phyloP scores from a whole-genome alignment of 2,113 vertebrate genomes.

The Eolophus roseicapilla region DNA sequence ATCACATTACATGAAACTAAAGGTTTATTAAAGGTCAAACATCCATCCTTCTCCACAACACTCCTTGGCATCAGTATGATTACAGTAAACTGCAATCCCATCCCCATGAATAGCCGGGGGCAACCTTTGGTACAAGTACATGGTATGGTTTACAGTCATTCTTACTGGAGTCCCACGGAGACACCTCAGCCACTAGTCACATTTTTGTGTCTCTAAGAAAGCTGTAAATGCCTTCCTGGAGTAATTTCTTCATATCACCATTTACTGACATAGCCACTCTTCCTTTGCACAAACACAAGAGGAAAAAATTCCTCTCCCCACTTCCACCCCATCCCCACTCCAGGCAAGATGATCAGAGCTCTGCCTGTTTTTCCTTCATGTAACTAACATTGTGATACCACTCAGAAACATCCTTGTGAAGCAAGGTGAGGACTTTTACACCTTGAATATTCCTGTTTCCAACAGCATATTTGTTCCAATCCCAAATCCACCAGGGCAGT shows the following conservation, averaged over 20 bases:
- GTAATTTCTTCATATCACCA: background rate
- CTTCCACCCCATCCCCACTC: background rate
- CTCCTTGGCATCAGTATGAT: background rate
- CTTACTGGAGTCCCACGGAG: background rate
- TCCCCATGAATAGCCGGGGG: background rate
- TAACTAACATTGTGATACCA: background rate
- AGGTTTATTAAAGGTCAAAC: background rate
- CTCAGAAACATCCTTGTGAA: background rate
- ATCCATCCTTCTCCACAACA: background rate
- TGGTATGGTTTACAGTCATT: background rate
- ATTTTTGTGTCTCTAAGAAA: background rate
- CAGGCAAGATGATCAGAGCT: background rate
- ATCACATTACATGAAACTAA: background rate
- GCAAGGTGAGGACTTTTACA: background rate
- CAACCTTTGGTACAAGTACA: background rate
- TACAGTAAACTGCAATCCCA: background rate
- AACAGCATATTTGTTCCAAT: background rate
- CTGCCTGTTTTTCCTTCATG: background rate
- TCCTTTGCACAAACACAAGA: background rate
- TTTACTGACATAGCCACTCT: background rate
- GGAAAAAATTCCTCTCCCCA: background rate
- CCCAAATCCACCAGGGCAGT: rapidly evolving
- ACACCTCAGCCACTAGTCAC: background rate
- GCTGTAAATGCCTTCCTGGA: background rate
- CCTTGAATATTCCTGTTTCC: background rate